Evolutionary conservation across 1,140 invertebrate genomes (phyloP).

Genomic region (Penaeus japonicus): DNA sequence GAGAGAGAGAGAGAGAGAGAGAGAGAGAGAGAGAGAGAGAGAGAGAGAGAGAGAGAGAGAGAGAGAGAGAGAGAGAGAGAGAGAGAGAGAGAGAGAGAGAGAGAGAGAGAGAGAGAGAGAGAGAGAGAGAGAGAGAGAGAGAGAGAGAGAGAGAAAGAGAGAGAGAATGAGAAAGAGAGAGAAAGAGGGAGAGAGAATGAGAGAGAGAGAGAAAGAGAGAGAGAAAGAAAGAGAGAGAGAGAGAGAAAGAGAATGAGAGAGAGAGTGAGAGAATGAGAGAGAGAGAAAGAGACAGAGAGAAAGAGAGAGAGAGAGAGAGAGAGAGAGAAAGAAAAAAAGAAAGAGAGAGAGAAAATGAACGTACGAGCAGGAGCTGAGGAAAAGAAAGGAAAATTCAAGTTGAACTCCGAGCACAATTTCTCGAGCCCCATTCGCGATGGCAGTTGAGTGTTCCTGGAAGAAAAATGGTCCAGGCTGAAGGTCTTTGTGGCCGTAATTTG

Average conservation of each 20-base stretch:
- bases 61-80: neutral
- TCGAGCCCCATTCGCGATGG: too few species aligned
- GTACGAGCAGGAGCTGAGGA: neutral
- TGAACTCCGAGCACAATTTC: too few species aligned
- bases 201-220: neutral
- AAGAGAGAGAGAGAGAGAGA: neutral
- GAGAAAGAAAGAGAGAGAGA: neutral
- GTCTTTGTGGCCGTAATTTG: too few species aligned
- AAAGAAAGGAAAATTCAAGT: neutral
- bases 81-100: neutral
- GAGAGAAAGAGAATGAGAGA: neutral
- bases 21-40: conserved; percentile 12
- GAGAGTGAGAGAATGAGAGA: conserved; percentile 6
- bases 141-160: neutral
- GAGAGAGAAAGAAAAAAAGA: neutral
- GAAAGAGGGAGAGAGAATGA: neutral
- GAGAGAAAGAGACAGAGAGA: neutral
- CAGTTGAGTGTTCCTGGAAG: too few species aligned
- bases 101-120: neutral
- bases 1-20: neutral
- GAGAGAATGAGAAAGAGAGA: neutral
- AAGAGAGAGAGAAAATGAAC: neutral
- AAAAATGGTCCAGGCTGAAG: too few species aligned
- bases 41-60: neutral
- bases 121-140: neutral